Base-by-base conservation (phyloP, 1,140 invertebrate genomes). In the Aporrectodea caliginosa region DNA sequence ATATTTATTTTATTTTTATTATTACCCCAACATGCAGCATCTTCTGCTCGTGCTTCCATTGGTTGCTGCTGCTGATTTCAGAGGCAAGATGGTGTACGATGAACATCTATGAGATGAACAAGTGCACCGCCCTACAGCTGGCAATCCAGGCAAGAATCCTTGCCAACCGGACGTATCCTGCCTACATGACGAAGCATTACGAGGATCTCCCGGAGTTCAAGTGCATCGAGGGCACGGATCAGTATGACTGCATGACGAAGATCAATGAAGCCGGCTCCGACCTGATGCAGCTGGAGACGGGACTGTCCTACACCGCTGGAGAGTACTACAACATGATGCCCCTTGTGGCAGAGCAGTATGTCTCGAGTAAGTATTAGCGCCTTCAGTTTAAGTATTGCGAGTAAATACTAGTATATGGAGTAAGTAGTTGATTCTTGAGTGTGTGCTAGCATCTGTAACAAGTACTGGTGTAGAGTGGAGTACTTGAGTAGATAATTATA, bases 291-390 rank as follows among this genome's bases (percentile, higher is more conserved):
- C 85, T 98, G 2, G 96, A 98, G 89, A 92, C 96, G 58, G 96
- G 96, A 30, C 94, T 98, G 90, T 92, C 97, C 16, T 98, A 96
- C 88, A 91, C 94, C 58, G 96, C 93, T 73, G 96, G 96, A 0
- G 89, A 95, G 73, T 97, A 95, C 86, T 94, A 97, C 87, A 97
- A 95, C 86, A 90, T 98, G 73, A 92, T 97, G 1, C 96, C 97
- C 2, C 94, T 88, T 31, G 79, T 87, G 79, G 86, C 85, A 6
- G 87, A 88, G 80, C 84, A 85, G 78, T 90, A 90, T 82, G 83
- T 81, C 43, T 77, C 78, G 71, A 85, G 90, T 87, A 84, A 83
- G 78, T 81, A 75, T n/a, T 14, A 73, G 16, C 14, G 30, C 16
- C 30, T n/a, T 12, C 16, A 31, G 78, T n/a, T n/a, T n/a, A n/a